These are phyloP conservation scores for Eriosoma lanigerum DNA, from an alignment of 1,140 invertebrate species.

Conservation along the genomic window DNA sequence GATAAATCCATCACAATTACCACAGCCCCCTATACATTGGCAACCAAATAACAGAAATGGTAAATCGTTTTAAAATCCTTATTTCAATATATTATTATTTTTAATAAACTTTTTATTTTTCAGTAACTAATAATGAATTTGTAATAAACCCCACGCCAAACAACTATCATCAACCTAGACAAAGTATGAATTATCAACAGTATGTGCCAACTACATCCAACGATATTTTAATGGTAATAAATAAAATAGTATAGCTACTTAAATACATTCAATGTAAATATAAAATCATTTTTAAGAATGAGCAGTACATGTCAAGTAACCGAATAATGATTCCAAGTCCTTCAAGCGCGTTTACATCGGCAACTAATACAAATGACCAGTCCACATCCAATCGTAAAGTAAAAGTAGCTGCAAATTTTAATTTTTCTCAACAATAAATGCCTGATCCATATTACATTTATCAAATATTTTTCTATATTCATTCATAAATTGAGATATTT, in stretches of 20 bases:
- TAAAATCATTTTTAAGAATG: conserved; percentile 48
- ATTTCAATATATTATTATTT: background rate
- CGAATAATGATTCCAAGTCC: conserved; percentile 46
- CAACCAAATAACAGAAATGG: conserved; percentile 18
- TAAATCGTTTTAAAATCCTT: conserved; percentile 18
- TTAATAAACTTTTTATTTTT: conserved; percentile 8
- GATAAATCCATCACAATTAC: conserved; percentile 36
- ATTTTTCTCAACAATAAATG: conserved; percentile 22
- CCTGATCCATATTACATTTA: background rate
- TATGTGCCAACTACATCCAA: background rate
- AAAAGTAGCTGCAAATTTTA: conserved; percentile 43
- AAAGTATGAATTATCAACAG: conserved; percentile 11
- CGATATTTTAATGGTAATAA: conserved; percentile 29
- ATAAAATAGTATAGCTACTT: conserved; percentile 2
- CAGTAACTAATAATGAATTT: conserved; percentile 16
- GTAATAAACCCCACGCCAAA: background rate
- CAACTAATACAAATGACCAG: conserved; percentile 21
- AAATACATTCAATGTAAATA: conserved; percentile 29
- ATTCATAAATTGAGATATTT: conserved; percentile 1
- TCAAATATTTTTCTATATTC: background rate
- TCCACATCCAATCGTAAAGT: conserved; percentile 31
- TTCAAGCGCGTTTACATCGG: conserved; percentile 39
- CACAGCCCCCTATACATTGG: conserved; percentile 41
- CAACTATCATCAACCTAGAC: conserved; percentile 4
- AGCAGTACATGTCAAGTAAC: conserved; percentile 26